phyloP scores from a whole-genome alignment of 1,140 invertebrate genomes.

The Macrobrachium rosenbergii region DNA sequence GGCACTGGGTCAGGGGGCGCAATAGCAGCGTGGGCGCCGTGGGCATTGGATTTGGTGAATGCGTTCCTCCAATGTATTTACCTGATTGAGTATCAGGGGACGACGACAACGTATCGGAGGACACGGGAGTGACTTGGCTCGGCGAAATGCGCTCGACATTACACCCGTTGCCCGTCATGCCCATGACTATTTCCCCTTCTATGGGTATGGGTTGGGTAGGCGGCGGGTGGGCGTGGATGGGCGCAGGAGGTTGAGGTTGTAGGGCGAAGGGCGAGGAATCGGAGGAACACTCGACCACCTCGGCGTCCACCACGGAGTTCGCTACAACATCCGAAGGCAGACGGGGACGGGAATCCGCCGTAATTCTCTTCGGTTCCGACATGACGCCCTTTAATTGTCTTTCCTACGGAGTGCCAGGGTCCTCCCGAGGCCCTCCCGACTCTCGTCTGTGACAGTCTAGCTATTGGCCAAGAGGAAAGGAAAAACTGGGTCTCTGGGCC shows the following conservation, averaged over 20 bases:
- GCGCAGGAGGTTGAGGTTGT: background rate
- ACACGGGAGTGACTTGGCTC: slow-evolving; percentile 53
- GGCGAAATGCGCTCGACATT: slow-evolving; percentile 49
- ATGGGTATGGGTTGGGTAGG: slow-evolving; percentile 34
- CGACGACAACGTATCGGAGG: slow-evolving; percentile 50
- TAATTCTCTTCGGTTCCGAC: slow-evolving; percentile 34
- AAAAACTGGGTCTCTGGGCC: slow-evolving; percentile 61
- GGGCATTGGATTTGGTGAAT: background rate
- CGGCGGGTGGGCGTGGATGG: slow-evolving; percentile 30
- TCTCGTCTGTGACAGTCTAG: slow-evolving; percentile 57
- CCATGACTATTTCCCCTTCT: slow-evolving; percentile 36
- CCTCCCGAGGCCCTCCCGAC: slow-evolving; percentile 55
- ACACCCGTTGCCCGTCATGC: slow-evolving; percentile 31
- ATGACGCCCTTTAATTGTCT: slow-evolving; percentile 45
- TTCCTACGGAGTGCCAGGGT: slow-evolving; percentile 35
- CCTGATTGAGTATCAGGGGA: slow-evolving; percentile 55
- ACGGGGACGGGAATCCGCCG: slow-evolving; percentile 25
- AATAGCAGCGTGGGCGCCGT: slow-evolving; percentile 15
- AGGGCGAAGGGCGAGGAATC: slow-evolving; percentile 32
- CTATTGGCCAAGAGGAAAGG: slow-evolving; percentile 56
- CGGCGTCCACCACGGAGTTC: slow-evolving; percentile 27
- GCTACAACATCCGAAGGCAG: slow-evolving; percentile 18
- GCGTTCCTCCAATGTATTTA: slow-evolving; percentile 15
- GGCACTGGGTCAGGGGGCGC: background rate
- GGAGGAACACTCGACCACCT: slow-evolving; percentile 38